Conservation (phyloP, 2,797 vertebrate species). For the Otolemur crassicaudatus region DNA sequence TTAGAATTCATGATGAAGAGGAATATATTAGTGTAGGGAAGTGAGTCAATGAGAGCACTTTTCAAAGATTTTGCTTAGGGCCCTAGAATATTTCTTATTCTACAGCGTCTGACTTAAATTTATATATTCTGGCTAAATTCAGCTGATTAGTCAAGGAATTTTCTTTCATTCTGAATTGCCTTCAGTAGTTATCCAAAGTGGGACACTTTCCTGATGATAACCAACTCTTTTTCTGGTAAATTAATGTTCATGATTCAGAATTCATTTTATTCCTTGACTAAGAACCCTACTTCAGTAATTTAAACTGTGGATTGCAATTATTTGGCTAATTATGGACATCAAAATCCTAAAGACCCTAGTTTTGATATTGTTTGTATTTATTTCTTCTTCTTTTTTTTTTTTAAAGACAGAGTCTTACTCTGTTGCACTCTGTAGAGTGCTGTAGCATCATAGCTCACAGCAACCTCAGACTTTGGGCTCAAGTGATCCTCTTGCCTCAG, state of each 20-base stretch:
- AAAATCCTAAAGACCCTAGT: background rate
- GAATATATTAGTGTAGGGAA: conserved; percentile 2
- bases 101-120: background rate
- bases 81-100: conserved; percentile 40
- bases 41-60: background rate
- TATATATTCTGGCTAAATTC: background rate
- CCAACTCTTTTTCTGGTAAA: conserved; percentile 18
- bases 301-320: conserved; percentile 10
- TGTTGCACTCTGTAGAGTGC: too few relatives aligned
- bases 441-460: too few relatives aligned
- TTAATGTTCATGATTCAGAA: conserved; percentile 10
- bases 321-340: conserved; percentile 33
- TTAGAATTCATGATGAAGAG: conserved; percentile 52
- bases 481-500: too few relatives aligned
- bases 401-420: too few relatives aligned
- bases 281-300: background rate
- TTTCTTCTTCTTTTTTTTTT: too few relatives aligned
- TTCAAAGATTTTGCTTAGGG: conserved; percentile 8
- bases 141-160: conserved; percentile 21
- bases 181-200: conserved; percentile 37
- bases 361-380: background rate
- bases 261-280: conserved; percentile 38
- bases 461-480: too few relatives aligned
- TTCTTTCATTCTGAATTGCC: background rate
- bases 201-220: background rate